Base-by-base conservation (phyloP, 2,888 invertebrate genomes). In the Margaritifera margaritifera region DNA sequence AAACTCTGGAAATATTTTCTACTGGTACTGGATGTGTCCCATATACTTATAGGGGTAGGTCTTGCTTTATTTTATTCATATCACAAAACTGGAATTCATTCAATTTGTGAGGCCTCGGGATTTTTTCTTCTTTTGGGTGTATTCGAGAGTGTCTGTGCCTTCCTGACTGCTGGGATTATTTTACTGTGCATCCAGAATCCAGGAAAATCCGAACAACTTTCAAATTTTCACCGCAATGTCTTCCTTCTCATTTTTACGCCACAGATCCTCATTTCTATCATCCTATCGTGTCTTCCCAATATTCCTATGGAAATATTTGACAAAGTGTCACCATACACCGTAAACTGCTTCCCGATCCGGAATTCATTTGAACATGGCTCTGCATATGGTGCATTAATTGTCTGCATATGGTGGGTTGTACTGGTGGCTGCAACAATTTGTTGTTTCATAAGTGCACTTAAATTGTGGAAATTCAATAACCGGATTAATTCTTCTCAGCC, bases 1-100 rank as follows among this genome's bases (percentile, higher is more conserved):
- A 79, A 79, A 67, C 75, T 82, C 15, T 86, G 86, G 86, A 84
- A 80, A 60, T 78, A 80, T 72, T 79, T 84, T 18, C 67, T 82
- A 25, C 51, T 82, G 56, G 72, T 80, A 55, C 75, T 79, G 51
- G 83, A 86, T 73, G 31, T 78, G 4, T 76, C 83, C 6, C 71
- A 79, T 74, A 50, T 79, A 22, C 74, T 74, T 64, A 67, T 84
- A 15, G 79, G 73, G 15, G 56, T 74, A 20, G 83, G 85, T 54
- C 63, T 85, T 57, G 31, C 74, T 51, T 60, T 82, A 50, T 78
- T 80, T 64, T 69, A 77, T 65, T 63, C 75, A 50, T 75, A 75
- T 69, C 61, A 74, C 63, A 64, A 69, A 20, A 70, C 69, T 24
- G 72, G 62, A 31, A 25, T 51, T 2, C 53, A 58, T 8, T 57